A percentile compares a stretch with the other conserved stretches of the same genome.
These are phyloP conservation scores for Cancer borealis DNA, from an alignment of 2,888 invertebrate genomes.

Conservation along the genomic window DNA sequence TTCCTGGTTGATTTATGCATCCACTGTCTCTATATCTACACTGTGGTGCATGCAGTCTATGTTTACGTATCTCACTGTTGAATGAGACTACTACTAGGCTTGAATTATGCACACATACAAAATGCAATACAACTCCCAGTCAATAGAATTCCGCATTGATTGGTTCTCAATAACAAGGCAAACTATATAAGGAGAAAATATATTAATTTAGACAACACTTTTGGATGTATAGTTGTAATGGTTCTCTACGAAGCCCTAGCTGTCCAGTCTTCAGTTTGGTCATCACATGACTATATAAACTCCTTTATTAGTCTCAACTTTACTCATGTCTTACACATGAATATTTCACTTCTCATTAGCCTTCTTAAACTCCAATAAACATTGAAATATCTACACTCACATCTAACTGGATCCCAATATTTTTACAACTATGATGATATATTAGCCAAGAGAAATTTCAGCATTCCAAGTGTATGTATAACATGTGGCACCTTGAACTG, in stretches of 20 bases:
- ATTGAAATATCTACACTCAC: no score
- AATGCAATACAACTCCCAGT: not conserved
- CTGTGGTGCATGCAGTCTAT: not conserved
- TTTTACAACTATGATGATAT: no score
- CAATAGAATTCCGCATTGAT: not conserved
- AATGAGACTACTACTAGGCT: not conserved
- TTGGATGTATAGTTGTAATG: not conserved
- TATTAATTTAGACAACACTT: no score
- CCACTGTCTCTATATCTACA: not conserved
- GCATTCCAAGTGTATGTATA: no score
- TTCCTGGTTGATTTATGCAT: not conserved
- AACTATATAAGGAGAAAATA: not conserved
- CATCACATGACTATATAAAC: not conserved
- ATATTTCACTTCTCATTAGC: no score
- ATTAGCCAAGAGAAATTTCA: no score
- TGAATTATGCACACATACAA: not conserved
- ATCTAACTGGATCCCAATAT: no score
- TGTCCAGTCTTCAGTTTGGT: no score
- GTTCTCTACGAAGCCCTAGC: not conserved
- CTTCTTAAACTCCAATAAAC: no score
- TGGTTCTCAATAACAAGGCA: not conserved
- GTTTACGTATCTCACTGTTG: not conserved
- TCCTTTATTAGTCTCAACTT: no score
- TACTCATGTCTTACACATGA: no score
- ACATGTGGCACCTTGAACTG: no score